A percentile compares a stretch with the other conserved stretches of the same genome.
Conservation (phyloP, 2,113 vertebrate genomes). For the Agelaius tricolor region DNA sequence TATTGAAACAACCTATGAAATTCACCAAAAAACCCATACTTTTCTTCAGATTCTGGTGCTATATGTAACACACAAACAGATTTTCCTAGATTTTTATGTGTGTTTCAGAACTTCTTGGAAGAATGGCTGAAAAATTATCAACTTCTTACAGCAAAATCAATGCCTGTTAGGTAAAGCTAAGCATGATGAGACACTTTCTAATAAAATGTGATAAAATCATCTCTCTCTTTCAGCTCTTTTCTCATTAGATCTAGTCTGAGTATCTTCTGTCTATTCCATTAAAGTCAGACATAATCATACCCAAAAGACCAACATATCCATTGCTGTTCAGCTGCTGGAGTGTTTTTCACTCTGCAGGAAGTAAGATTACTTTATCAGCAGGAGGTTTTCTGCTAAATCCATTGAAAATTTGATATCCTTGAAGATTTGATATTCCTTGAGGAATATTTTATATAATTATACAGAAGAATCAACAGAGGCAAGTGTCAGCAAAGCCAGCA, state of each 20-base stretch:
- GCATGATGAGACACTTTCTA: background rate
- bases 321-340: rapidly evolving
- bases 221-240: background rate
- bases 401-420: background rate
- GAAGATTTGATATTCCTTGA: background rate
- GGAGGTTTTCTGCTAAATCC: background rate
- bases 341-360: background rate
- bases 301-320: background rate
- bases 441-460: background rate
- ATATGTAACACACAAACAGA: background rate
- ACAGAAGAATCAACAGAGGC: background rate
- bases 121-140: background rate
- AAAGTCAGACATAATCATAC: background rate
- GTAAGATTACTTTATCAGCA: conserved; percentile 2
- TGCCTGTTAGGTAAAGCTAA: background rate
- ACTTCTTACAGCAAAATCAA: background rate
- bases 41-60: background rate
- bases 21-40: background rate
- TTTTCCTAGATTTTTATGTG: background rate
- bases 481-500: background rate
- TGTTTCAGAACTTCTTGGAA: background rate
- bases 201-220: background rate
- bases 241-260: background rate
- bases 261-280: background rate
- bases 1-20: background rate